Base-by-base conservation (phyloP, 2,113 vertebrate genomes). In the Lophotis ruficrista region DNA sequence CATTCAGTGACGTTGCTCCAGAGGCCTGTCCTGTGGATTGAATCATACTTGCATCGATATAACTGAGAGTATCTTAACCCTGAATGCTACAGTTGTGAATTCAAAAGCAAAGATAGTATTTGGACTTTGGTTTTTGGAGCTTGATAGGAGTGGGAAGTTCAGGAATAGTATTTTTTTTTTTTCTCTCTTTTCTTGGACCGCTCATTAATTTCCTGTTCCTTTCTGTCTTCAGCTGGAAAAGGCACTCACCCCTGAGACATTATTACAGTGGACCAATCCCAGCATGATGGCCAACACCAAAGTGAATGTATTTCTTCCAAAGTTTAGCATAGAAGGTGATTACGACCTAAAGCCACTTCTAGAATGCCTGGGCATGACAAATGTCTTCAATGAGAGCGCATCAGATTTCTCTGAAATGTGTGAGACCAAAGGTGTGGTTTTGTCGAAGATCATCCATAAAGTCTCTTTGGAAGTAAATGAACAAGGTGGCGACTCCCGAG, bases 371-470 rank as follows among this genome's bases (percentile, higher is more conserved):
- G 98, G 98, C 58, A 97, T 98, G 93, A 98, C 91, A 86, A 93
- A 93, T 58, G 64, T 96, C 80, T 98, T 98, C 88, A 85, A 97
- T 4, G 98, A 98, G 87, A 94, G 65, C 0, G 14, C 91, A 37
- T 98, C 98, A 38, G 98, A 98, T 96, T 98, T 98, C 93, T 98
- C 98, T 60, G 98, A 97, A 38, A 98, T 98, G 97, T 98, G 98
- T 77, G 98, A 98, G 93, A 90, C 96, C 18, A 98, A 98, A 96
- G 98, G 98, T 22, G 96, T 98, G 31, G 91, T 96, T 73, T 73
- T 98, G 38, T 98, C 98, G 4, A 96, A 97, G 62, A 94, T 98
- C 53, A 95, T 98, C 86, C 98, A 98, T 73, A 97, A 95, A 93
- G 97, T 97, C 79, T 97, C 94, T 45, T 83, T 98, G 93, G 98